Conservation (phyloP, 2,888 invertebrate species). For the Eustalomyia histrio region DNA sequence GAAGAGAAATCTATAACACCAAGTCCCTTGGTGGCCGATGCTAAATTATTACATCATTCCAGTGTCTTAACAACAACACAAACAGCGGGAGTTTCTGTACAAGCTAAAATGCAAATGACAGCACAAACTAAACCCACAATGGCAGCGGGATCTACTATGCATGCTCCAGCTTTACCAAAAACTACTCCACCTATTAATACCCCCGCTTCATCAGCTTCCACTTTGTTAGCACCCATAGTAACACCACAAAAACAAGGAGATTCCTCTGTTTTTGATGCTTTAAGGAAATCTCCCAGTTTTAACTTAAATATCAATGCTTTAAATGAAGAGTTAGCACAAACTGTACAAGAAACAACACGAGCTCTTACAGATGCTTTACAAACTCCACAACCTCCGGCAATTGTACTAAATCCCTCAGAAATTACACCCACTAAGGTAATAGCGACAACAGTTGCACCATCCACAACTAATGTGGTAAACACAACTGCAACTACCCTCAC, state of each 20-base stretch:
- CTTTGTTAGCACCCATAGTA: slow-evolving; percentile 37
- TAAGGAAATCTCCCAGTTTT: slow-evolving; percentile 78
- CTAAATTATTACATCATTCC: slow-evolving; percentile 62
- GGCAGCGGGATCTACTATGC: slow-evolving; percentile 38
- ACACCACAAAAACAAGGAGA: slow-evolving; percentile 65
- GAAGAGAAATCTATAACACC: slow-evolving; percentile 62
- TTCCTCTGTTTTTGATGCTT: slow-evolving; percentile 79
- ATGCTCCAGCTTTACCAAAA: slow-evolving; percentile 59
- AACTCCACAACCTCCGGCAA: slow-evolving; percentile 66
- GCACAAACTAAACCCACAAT: slow-evolving; percentile 47
- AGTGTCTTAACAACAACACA: slow-evolving; percentile 14
- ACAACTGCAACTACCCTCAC: slow-evolving; percentile 28
- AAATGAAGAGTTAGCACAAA: slow-evolving; percentile 77
- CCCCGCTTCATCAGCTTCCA: slow-evolving; percentile 42
- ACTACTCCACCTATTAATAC: slow-evolving; percentile 47
- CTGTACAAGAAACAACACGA: slow-evolving; percentile 77
- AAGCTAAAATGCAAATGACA: slow-evolving; percentile 19
- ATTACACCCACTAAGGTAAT: slow-evolving; percentile 46
- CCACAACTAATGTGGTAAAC: slow-evolving; percentile 26
- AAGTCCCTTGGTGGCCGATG: slow-evolving; percentile 62
- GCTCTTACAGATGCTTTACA: slow-evolving; percentile 74
- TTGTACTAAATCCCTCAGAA: slow-evolving; percentile 39
- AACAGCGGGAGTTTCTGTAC: slow-evolving; percentile 23
- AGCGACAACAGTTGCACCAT: slow-evolving; percentile 13
- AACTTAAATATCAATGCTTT: slow-evolving; percentile 77